These are phyloP conservation scores for Dasypolia templi DNA, from an alignment of 2,888 invertebrate genomes.

Conservation along the genomic window DNA sequence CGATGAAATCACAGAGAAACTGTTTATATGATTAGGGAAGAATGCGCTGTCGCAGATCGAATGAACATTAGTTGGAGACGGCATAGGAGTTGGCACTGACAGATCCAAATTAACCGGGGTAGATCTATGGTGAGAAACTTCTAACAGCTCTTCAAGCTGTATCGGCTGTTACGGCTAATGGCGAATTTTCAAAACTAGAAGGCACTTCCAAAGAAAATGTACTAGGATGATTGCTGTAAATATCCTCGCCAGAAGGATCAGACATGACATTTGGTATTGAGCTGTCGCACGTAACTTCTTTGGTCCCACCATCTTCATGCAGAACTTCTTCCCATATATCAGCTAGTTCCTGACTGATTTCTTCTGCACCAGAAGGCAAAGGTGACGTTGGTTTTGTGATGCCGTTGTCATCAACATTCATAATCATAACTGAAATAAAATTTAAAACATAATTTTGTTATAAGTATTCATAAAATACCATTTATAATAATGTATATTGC, in stretches of 20 bases:
- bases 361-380: constrained; percentile 45
- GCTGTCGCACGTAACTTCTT: constrained; percentile 17
- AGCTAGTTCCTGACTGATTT: constrained; percentile 39
- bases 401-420: constrained; percentile 8
- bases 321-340: constrained; percentile 17
- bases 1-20: too few species aligned
- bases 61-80: constrained; percentile 30
- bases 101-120: constrained; percentile 40
- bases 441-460: too few species aligned
- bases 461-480: constrained; percentile 6
- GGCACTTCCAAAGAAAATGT: constrained; percentile 42
- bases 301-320: constrained; percentile 4
- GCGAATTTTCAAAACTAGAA: constrained; percentile 45
- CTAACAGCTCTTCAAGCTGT: constrained; percentile 32
- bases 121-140: constrained; percentile 28
- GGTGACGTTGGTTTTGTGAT: constrained; percentile 15
- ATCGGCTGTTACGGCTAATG: too few species aligned
- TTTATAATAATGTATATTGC: background rate
- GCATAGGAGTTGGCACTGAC: constrained; percentile 31
- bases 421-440: constrained; percentile 14
- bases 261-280: constrained; percentile 20
- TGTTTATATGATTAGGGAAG: constrained; percentile 25
- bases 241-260: constrained; percentile 31
- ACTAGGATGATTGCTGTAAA: constrained; percentile 40
- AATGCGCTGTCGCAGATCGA: constrained; percentile 27